Evolutionary conservation across 2,888 invertebrate species (phyloP), one percentile per base, ranked within the genome.

Genomic region (Serrognathus titanus): DNA sequence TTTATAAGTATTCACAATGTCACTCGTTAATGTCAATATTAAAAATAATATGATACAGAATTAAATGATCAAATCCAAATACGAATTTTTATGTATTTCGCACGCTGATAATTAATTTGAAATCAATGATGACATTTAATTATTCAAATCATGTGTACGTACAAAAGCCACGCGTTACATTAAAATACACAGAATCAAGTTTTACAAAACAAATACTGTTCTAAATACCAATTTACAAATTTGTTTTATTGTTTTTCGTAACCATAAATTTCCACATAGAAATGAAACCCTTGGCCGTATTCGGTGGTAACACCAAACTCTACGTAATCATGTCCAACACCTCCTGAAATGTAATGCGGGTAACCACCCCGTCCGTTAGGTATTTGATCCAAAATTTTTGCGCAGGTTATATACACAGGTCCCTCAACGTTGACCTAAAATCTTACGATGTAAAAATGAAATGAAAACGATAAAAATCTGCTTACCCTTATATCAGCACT

Each of bases 281-380:
- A 80, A 52, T 78, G 74, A 55, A 82, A 78, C 2, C 81, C 79
- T 63, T 77, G 75, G 12, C 79, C 79, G 61, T 78, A 77, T 50
- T 68, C 66, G 1, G 79, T 78, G 2, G 69, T 64, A 1, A 81
- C 75, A 36, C 72, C 74, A 46, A 82, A 74, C 57, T 75, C 75
- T 1, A 79, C 73, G 57, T 69, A 78, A 65, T 78, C 75, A 35
- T 72, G 58, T 2, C 77, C 79, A 11, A 77, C 75, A 40, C 80
- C 80, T 36, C 80, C 81, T 16, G 69, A 71, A 8, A 66, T 61
- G 56, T 67, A 70, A 65, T 63, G 68, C 50, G 75, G 67, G 63
- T 72, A 69, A 60, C 72, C 70, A 20, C 73, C 66, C 58, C 72
- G 63, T 36, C 74, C 66, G 64, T 76, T 58, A 40, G 70, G 64